Evolutionary conservation across 1,140 invertebrate species (phyloP).

Genomic region (Antheraea pernyi): DNA sequence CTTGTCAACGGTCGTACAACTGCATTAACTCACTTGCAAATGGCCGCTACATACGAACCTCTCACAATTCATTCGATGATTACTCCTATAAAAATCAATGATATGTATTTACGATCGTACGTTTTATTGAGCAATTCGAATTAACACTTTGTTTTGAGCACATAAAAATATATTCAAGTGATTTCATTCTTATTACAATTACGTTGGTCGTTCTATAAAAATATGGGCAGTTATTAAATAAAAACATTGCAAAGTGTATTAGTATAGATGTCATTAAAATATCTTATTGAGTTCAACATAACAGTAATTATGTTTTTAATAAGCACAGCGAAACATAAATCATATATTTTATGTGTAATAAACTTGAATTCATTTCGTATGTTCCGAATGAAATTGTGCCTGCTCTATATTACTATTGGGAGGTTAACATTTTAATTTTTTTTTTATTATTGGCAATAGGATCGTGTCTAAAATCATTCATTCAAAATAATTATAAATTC

Average conservation of each 20-base stretch:
- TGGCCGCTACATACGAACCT: constrained; percentile 28
- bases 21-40: constrained; percentile 54
- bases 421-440: not conserved
- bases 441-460: not conserved
- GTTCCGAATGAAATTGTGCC: not conserved
- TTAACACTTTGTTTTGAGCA: constrained; percentile 7
- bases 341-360: constrained; percentile 52
- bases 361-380: constrained; percentile 30
- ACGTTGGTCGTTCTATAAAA: constrained; percentile 7
- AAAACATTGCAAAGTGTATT: constrained; percentile 18
- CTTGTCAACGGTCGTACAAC: constrained; percentile 42
- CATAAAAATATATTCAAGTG: not conserved
- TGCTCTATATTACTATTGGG: too few relatives aligned
- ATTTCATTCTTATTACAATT: not conserved
- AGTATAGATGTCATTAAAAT: constrained; percentile 56
- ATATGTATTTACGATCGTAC: not conserved
- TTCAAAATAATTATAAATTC: not conserved
- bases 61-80: not conserved
- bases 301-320: constrained; percentile 49
- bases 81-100: not conserved
- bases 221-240: constrained; percentile 29
- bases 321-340: constrained; percentile 51
- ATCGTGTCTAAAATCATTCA: not conserved
- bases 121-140: constrained; percentile 1
- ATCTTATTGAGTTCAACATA: constrained; percentile 53